Conservation (phyloP, 30 jellyfish, hydroid and myxozoan species). For the Aurelia sp. region DNA sequence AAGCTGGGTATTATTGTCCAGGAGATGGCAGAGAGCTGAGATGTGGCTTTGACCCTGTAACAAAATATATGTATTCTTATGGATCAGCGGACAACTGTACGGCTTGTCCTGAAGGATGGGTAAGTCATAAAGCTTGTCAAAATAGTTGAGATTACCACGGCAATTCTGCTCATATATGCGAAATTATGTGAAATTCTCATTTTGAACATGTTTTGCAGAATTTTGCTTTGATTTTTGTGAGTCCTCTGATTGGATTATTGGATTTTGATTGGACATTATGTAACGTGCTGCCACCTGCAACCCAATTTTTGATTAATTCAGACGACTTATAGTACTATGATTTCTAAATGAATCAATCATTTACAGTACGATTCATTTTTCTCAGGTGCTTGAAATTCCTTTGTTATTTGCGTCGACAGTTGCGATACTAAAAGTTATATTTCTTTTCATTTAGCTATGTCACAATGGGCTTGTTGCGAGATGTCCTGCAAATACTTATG, state of each 20-base stretch:
- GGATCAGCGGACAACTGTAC: conserved; percentile 81
- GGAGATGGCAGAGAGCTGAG: conserved; percentile 82
- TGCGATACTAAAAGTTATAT: too few species aligned
- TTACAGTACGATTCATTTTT: too few species aligned
- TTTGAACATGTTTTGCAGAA: neutral
- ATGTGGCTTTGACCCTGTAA: conserved; percentile 76
- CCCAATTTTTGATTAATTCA: too few species aligned
- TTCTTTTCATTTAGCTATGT: conserved; percentile 69
- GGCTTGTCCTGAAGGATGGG: conserved; percentile 94
- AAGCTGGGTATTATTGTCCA: conserved; percentile 88
- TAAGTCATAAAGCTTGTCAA: neutral
- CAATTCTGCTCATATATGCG: neutral
- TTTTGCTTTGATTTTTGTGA: too few species aligned
- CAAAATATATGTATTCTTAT: conserved; percentile 79
- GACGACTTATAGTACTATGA: too few species aligned
- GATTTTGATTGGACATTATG: too few species aligned
- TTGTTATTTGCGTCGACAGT: too few species aligned
- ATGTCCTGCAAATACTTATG: conserved; percentile 88
- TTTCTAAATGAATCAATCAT: too few species aligned
- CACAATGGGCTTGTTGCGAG: conserved; percentile 82
- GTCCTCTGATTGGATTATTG: too few species aligned
- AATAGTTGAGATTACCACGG: neutral
- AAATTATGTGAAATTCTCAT: neutral
- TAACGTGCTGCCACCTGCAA: too few species aligned
- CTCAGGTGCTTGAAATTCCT: too few species aligned